Evolutionary conservation across 2,113 vertebrate genomes (phyloP).

Genomic region (Theristicus caerulescens): DNA sequence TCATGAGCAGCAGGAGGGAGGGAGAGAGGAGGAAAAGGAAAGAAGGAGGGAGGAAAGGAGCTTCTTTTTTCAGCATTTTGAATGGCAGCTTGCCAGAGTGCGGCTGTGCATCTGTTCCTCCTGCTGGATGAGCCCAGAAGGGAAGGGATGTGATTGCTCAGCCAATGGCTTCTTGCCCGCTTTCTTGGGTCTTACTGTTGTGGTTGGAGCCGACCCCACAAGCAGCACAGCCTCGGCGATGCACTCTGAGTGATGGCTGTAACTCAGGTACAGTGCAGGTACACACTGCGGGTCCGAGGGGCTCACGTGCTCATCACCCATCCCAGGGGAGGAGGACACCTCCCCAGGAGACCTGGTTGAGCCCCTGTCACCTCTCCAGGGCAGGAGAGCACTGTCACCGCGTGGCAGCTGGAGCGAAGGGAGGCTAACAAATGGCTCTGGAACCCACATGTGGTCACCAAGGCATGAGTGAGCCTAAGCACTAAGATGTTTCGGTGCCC

Average conservation of each 20-base stretch:
- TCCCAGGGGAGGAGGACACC: not conserved
- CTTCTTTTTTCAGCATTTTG: not conserved
- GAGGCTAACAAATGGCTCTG: not conserved
- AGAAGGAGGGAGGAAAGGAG: not conserved
- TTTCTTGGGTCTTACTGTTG: not conserved
- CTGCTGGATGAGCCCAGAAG: not conserved
- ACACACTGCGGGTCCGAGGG: fast-evolving
- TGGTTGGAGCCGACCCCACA: not conserved
- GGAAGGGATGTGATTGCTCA: not conserved
- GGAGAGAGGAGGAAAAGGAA: not conserved
- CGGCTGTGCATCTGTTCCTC: not conserved
- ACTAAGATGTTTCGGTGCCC: not conserved
- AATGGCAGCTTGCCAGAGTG: not conserved
- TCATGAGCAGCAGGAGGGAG: not conserved
- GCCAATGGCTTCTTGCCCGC: not conserved
- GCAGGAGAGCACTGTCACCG: not conserved
- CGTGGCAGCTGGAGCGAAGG: not conserved
- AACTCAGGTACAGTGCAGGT: not conserved
- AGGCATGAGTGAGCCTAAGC: not conserved
- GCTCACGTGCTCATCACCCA: fast-evolving
- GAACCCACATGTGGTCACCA: not conserved
- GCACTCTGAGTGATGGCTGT: fast-evolving
- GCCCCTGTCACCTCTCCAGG: not conserved
- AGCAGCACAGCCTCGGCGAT: not conserved
- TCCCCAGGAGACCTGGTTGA: not conserved